A percentile compares a stretch with the other conserved stretches of the same genome.
Evolutionary conservation across 35 echinoderm and acorn worm species (phyloP).

Genomic region (Ophioderma brevispina): DNA sequence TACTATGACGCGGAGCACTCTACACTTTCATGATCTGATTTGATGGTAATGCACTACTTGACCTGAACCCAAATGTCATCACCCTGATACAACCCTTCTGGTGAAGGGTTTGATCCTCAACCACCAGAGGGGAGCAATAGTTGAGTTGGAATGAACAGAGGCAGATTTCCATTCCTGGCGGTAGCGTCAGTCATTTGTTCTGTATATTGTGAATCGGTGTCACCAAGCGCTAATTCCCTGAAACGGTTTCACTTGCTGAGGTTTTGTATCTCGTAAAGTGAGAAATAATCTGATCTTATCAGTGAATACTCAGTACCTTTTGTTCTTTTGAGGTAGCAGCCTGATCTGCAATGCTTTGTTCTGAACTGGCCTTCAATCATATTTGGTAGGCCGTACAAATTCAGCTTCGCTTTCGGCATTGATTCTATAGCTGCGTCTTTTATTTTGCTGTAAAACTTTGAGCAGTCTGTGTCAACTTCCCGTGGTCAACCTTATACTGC

Average conservation of each 20-base stretch:
- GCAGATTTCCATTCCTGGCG: constrained; percentile 26
- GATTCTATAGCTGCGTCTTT: constrained; percentile 79
- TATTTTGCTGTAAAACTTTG: constrained; percentile 83
- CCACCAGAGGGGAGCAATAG: too few species aligned
- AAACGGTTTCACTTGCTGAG: constrained; percentile 74
- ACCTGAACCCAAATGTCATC: neutral
- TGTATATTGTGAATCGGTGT: constrained; percentile 44
- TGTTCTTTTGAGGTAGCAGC: constrained; percentile 35
- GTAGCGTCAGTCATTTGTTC: constrained; percentile 33
- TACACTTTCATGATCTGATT: neutral
- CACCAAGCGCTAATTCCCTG: constrained; percentile 71
- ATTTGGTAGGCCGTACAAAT: constrained; percentile 82
- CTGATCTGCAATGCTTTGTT: constrained; percentile 95
- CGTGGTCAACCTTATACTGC: constrained; percentile 81
- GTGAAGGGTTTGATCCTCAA: too few species aligned
- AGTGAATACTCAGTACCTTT: constrained; percentile 46
- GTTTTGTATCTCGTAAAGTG: constrained; percentile 48
- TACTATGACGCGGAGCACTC: neutral
- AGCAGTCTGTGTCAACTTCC: constrained; percentile 77
- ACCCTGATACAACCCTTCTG: too few species aligned
- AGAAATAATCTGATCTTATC: constrained; percentile 86
- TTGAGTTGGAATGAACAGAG: neutral
- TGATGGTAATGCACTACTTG: neutral
- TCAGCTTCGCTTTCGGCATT: constrained; percentile 97
- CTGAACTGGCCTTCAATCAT: constrained; percentile 84